These are phyloP conservation scores for Nematopogon swammerdamellus DNA, from an alignment of 2,888 invertebrate species.

Conservation along the genomic window DNA sequence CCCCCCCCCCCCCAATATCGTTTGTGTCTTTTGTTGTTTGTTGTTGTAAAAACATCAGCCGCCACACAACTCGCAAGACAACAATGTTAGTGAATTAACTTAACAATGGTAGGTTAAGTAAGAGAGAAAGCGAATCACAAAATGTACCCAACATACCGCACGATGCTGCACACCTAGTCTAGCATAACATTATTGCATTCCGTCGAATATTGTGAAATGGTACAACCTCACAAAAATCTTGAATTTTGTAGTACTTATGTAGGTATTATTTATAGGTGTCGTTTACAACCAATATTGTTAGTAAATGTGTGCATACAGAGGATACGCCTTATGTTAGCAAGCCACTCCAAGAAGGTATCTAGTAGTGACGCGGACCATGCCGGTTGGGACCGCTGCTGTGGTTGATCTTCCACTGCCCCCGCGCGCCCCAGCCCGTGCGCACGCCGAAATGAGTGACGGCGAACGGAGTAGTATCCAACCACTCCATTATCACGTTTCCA, in stretches of 20 bases:
- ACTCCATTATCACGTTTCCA: constrained; percentile 55
- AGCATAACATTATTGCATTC: background rate
- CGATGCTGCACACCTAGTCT: background rate
- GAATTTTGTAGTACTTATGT: background rate
- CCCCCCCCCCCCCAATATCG: too few species aligned
- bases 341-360: too few species aligned
- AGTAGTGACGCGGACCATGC: constrained; percentile 10
- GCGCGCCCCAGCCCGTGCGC: constrained; percentile 63
- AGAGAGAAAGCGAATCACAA: constrained; percentile 16
- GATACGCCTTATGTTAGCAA: too few species aligned
- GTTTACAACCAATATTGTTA: background rate
- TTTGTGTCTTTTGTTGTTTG: too few species aligned
- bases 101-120: too few species aligned
- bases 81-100: too few species aligned
- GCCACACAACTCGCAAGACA: background rate
- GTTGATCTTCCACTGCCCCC: constrained; percentile 59
- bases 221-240: background rate
- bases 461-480: constrained; percentile 59
- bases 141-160: constrained; percentile 53
- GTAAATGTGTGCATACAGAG: background rate
- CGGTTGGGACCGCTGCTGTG: constrained; percentile 21
- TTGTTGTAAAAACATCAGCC: too few species aligned
- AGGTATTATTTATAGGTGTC: background rate
- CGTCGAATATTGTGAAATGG: background rate
- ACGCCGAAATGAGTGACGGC: constrained; percentile 60